These are phyloP conservation scores for Leucophenga varia DNA, from an alignment of 1,140 invertebrate genomes.

Conservation along the genomic window DNA sequence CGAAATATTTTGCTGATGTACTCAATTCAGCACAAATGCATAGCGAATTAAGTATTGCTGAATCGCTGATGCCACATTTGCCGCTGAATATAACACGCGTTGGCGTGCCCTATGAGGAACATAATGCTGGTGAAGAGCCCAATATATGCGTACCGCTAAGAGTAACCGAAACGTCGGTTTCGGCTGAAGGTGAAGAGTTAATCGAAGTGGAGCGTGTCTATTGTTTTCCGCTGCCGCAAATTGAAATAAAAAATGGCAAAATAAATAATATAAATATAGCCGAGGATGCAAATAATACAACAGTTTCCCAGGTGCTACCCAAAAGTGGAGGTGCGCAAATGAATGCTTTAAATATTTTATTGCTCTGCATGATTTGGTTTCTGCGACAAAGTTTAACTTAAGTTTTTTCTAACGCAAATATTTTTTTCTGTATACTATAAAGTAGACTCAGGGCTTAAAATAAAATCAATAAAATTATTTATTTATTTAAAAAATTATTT, in stretches of 20 bases:
- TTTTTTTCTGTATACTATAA: background rate
- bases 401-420: background rate
- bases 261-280: background rate
- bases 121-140: slow-evolving; percentile 38
- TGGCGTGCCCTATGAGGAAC: slow-evolving; percentile 42
- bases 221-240: slow-evolving; percentile 44
- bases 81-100: slow-evolving; percentile 43
- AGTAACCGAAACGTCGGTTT: slow-evolving; percentile 26
- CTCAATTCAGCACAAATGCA: slow-evolving; percentile 35
- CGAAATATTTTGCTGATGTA: slow-evolving; percentile 28
- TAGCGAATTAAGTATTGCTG: slow-evolving; percentile 38
- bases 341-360: background rate
- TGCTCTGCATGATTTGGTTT: background rate
- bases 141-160: slow-evolving; percentile 47
- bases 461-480: background rate
- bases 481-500: background rate
- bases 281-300: background rate
- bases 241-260: slow-evolving; percentile 21
- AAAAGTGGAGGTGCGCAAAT: background rate
- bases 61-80: slow-evolving; percentile 23
- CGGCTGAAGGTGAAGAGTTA: slow-evolving; percentile 25
- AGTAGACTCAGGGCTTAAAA: background rate
- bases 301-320: background rate
- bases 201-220: slow-evolving; percentile 45
- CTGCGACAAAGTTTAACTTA: background rate